Evolutionary conservation across 2,113 vertebrate species (phyloP), one percentile per base, ranked within the genome.

Genomic region (Haplotaxodon microlepis): DNA sequence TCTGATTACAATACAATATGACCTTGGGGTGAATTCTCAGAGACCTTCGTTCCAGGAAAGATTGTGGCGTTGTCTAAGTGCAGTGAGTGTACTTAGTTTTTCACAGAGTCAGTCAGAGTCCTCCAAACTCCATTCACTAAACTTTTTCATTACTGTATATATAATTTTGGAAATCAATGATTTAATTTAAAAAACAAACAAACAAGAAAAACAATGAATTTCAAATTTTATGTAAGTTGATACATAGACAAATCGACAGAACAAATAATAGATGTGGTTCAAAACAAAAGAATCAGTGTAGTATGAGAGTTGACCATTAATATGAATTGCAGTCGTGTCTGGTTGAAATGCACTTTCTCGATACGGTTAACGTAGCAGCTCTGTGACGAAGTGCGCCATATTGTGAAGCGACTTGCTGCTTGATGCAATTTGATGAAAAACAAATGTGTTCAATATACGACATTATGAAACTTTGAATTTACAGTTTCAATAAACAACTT

Each of bases 241-340:
- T 71, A 42, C 4, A 9, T 2, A 9, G 1, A 42, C 6, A 69
- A 69, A 19, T 21, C 0, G 11, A 69, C 3, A 42, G 8, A 71
- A 24, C 12, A 71, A 71, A 2, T 42, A 38, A 71, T 21, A 0
- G 63, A 31, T 2, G 36, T 16, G 36, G 8, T 8, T 66, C 0
- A 69, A 38, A 69, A 21, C 4, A 63, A 36, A 63, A 7, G 16
- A 36, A 5, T 8, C 0, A 21, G 7, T 66, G 61, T 13, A 3
- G 12, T 9, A 14, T 21, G 36, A 24, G n/a, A 24, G n/a, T 14
- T 13, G 31, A n/a, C 6, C 61, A n/a, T 38, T 42, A 42, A 42
- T 0, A 42, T 6, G n/a, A 40, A 1, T 1, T 42, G n/a, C n/a
- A 14, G 12, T 42, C 13, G 1, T 0, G n/a, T 71, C 5, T 9